Evolutionary conservation across 2,888 invertebrate genomes (phyloP).

Genomic region (Smittia sp.): DNA sequence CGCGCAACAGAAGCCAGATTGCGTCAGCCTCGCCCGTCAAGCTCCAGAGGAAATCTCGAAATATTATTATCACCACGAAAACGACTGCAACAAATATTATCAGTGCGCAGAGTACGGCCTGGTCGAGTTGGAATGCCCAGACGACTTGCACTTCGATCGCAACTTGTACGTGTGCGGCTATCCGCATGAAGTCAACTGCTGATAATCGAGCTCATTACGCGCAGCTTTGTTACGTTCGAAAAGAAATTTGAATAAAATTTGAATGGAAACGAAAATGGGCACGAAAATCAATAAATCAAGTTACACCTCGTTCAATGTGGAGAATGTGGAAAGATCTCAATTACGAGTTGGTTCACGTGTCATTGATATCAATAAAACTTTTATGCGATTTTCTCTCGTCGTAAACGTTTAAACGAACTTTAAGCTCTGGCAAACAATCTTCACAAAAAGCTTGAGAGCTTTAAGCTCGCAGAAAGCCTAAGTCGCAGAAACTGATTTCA

Average conservation of each 20-base stretch:
- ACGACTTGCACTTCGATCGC: slow-evolving; percentile 16
- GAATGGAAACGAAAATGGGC: neutral
- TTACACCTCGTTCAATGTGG: too few species aligned
- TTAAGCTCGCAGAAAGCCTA: too few species aligned
- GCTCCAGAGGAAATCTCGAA: slow-evolving; percentile 25
- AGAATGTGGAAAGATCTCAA: too few species aligned
- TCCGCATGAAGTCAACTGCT: slow-evolving; percentile 5
- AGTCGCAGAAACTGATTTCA: too few species aligned
- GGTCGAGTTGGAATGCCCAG: slow-evolving; percentile 1
- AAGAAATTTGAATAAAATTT: slow-evolving; percentile 6
- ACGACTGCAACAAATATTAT: slow-evolving; percentile 28
- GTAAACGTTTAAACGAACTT: too few species aligned
- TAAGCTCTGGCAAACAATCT: too few species aligned
- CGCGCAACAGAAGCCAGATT: slow-evolving; percentile 31
- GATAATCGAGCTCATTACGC: too few species aligned
- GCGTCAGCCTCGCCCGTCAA: neutral
- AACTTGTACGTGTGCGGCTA: neutral
- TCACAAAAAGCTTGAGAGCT: too few species aligned
- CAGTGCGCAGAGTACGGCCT: slow-evolving; percentile 21
- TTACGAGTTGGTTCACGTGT: too few species aligned
- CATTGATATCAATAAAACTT: too few species aligned
- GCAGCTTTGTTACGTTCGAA: neutral
- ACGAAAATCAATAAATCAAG: too few species aligned
- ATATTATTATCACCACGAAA: slow-evolving; percentile 31
- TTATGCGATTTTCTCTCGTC: too few species aligned